Base-by-base conservation (phyloP, 2,113 vertebrate species). In the Salvator merianae region DNA sequence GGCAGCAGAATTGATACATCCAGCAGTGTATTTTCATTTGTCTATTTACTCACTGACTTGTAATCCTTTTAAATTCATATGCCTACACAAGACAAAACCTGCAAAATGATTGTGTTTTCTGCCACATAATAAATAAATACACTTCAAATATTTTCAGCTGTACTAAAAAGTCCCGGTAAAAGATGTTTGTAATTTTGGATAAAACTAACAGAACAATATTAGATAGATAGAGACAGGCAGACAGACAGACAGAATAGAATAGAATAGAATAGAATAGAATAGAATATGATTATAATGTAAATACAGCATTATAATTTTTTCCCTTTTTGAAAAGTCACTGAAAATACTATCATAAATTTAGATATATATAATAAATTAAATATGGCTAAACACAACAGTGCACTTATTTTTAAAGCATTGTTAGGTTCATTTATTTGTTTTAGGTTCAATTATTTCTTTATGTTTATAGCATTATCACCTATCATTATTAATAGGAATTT, bases 401-500 rank as follows among this genome's bases (percentile, higher is more conserved):
- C 62, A 89, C 10, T 90, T 88, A 84, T 28, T 88, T 70, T 68
- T 68, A 76, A 79, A 59, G 69, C 53, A 62, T 2, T 87, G 86
- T 93, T 87, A 8, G 84, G 77, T 88, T 77, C 71, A 62, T 71
- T 30, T 73, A 32, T 53, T 81, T 47, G 43, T 9, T 47, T 77
- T 59, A 59, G 20, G 55, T 59, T 87, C 36, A 83, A n/a, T 40
- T 90, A 92, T 90, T 90, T 92, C 84, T 70, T 82, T 84, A 62
- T 86, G 47, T 7, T 79, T 47, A 81, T 73, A 59, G 84, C 68
- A 69, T 78, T 83, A 85, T 85, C 74, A 73, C 87, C 85, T 84
- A 80, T 84, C 82, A 86, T 88, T 94, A 91, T 92, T 87, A 90
- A 7, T 81, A 83, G 90, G 88, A 70, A 91, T 90, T 93, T 93